Percentiles rank a stretch among this genome's conserved stretches.
These are phyloP conservation scores for Greenwoodochromis staneri DNA, from an alignment of 2,113 vertebrate species.

Conservation along the genomic window DNA sequence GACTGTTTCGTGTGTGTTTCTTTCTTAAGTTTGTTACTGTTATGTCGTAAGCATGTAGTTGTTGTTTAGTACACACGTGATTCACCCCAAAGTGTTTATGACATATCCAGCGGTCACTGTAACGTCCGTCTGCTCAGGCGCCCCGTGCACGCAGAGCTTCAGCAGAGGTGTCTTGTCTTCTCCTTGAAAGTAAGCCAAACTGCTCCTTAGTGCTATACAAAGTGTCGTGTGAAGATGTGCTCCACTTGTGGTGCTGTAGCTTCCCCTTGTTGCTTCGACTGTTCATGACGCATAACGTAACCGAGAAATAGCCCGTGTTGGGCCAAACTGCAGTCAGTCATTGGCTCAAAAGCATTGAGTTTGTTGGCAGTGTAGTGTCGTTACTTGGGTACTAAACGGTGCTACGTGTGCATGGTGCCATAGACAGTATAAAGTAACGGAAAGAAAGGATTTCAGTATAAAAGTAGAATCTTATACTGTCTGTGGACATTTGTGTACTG, in stretches of 20 bases:
- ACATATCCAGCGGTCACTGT: background rate
- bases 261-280: background rate
- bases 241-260: background rate
- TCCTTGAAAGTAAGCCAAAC: background rate
- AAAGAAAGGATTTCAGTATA: background rate
- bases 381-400: background rate
- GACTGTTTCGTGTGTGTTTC: background rate
- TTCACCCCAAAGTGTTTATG: rapidly evolving
- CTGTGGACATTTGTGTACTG: background rate
- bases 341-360: background rate
- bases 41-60: background rate
- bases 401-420: background rate
- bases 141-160: background rate
- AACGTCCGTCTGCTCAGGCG: background rate
- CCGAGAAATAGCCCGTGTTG: background rate
- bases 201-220: background rate
- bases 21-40: background rate
- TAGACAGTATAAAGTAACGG: background rate
- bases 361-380: background rate
- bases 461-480: background rate
- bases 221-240: background rate
- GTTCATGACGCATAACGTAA: background rate
- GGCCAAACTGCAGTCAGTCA: background rate
- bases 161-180: background rate
- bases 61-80: background rate